phyloP scores from a whole-genome alignment of 2,888 invertebrate genomes.

The Brenthis hecate region DNA sequence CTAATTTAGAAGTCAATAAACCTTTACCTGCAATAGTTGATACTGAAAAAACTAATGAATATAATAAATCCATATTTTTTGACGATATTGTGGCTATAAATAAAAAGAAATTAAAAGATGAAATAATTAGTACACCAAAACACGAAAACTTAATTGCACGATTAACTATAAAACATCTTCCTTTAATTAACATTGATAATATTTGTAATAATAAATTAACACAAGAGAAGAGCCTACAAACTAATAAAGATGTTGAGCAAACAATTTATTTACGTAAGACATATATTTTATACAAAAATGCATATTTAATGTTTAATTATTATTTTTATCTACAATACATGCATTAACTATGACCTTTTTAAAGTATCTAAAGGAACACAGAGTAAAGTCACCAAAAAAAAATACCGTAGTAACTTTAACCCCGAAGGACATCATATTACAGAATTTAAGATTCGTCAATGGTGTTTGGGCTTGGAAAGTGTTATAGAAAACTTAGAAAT shows the following conservation, averaged over 20 bases:
- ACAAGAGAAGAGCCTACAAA: slow-evolving; percentile 18
- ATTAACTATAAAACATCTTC: slow-evolving; percentile 22
- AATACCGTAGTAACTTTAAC: too few species aligned
- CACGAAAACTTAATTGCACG: slow-evolving; percentile 1
- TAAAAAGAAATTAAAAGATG: not conserved
- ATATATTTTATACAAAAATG: too few species aligned
- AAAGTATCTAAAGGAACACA: not conserved
- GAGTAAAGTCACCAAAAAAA: too few species aligned
- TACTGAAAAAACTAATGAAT: too few species aligned
- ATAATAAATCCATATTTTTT: too few species aligned
- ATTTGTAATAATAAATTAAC: not conserved
- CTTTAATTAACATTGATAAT: slow-evolving; percentile 27
- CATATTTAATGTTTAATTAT: too few species aligned
- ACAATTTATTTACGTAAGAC: not conserved
- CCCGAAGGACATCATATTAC: not conserved
- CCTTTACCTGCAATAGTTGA: too few species aligned
- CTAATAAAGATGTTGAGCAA: slow-evolving; percentile 1
- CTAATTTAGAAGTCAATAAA: too few species aligned
- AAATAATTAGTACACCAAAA: not conserved
- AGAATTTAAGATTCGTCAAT: slow-evolving; percentile 48
- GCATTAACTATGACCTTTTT: not conserved
- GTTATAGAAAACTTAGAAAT: slow-evolving; percentile 57
- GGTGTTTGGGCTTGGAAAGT: slow-evolving; percentile 59
- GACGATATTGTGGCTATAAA: too few species aligned
- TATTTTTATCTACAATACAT: too few species aligned